Evolutionary conservation across 2,888 invertebrate species (phyloP), one percentile per base, ranked within the genome.

Genomic region (Lacanobia oleracea): DNA sequence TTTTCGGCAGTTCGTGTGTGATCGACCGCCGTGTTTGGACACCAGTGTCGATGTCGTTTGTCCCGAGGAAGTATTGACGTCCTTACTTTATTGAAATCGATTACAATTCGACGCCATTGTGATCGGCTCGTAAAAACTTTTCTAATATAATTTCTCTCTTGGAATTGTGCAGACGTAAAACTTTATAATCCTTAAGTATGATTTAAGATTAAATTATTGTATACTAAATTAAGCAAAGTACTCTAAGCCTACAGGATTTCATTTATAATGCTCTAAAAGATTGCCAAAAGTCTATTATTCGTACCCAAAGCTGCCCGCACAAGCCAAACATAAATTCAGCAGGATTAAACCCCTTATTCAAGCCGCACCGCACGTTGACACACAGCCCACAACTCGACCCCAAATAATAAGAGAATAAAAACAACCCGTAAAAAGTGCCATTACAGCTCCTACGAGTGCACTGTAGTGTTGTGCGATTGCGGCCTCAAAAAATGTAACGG

Each of bases 351-450:
- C 60, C 73, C 50, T 56, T 50, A 61, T 21, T 60, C 65, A 53
- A 23, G 23, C 48, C 75, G 27, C 27, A 37, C 27, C 75, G 50
- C 81, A 75, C 64, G 76, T 37, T 74, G 67, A 75, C 71, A 61
- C 64, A 67, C 59, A 53, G 27, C 70, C 82, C 74, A 77, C 73
- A 56, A 51, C 72, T 72, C 45, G 45, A 66, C 71, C 79, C 69
- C 60, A 67, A 75, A 77, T 72, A 75, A 75, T 74, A 76, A 67
- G 53, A 72, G 56, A 73, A 72, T 73, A 82, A 82, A 84, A 75
- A 67, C 60, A 71, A 43, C 70, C 81, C 69, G 51, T 72, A 77
- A 73, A 79, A 77, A 75, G 73, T 63, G 21, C 57, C 61, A 74
- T 74, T 70, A 79, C 75, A 56, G 79, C 59, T 57, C 50, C 65